Percentiles rank a stretch among this genome's conserved stretches.
phyloP scores from a whole-genome alignment of 2,797 vertebrate species.

The Paguma larvata region DNA sequence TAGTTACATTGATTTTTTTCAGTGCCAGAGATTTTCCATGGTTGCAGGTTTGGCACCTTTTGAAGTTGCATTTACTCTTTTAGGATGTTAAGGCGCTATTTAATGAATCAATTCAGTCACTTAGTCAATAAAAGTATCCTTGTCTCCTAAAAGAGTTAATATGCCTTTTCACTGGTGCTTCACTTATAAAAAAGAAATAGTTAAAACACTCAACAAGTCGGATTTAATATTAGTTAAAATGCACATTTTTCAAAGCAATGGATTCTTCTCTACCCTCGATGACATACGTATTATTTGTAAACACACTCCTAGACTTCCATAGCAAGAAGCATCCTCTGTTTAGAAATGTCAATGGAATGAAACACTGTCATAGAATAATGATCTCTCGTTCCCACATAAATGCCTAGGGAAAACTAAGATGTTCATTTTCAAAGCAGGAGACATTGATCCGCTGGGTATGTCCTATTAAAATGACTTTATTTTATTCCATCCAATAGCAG shows the following conservation, averaged over 20 bases:
- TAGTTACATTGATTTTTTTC: conserved; percentile 68
- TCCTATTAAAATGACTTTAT: conserved; percentile 81
- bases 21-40: conserved; percentile 4
- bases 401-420: conserved; percentile 74
- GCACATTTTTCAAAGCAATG: conserved; percentile 33
- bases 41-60: conserved; percentile 44
- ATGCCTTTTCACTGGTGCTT: not conserved
- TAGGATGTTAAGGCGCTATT: conserved; percentile 57
- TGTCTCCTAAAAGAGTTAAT: conserved; percentile 61
- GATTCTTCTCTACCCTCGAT: not conserved
- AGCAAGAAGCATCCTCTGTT: conserved; percentile 44
- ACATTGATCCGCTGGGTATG: conserved; percentile 71
- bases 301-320: conserved; percentile 21
- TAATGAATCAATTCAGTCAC: conserved; percentile 68
- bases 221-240: conserved; percentile 55
- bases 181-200: conserved; percentile 33
- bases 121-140: conserved; percentile 64
- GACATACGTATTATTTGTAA: conserved; percentile 52
- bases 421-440: conserved; percentile 75
- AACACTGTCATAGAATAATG: conserved; percentile 74
- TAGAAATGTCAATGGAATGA: conserved; percentile 68
- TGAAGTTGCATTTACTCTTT: conserved; percentile 72
- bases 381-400: conserved; percentile 75
- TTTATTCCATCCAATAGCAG: conserved; percentile 68
- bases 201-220: conserved; percentile 54